Base-by-base conservation (phyloP, 2,113 vertebrate genomes). In the Zeus faber region DNA sequence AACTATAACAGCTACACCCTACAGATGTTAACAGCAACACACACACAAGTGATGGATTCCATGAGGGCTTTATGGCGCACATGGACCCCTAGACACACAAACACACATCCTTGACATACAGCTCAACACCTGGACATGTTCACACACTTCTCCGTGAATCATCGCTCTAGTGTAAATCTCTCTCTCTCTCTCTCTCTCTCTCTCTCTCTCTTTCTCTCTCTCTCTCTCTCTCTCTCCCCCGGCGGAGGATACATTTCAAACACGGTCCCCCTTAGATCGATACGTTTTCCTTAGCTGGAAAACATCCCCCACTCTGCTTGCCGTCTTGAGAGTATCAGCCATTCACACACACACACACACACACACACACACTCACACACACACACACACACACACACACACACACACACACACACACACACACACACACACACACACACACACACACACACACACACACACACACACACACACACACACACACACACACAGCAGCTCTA, bases 161-260 rank as follows among this genome's bases (percentile, higher is more conserved):
- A n/a, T n/a, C n/a, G n/a, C n/a, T n/a, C n/a, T n/a, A n/a, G 13
- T 26, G 17, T 35, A 33, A 33, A 51, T 33, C 14, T 2, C 27
- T n/a, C 5, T 2, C 13, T 9, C 9, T 23, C 10, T 10, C 8
- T 14, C 4, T 24, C 23, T 3, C 10, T 27, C 24, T n/a, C n/a
- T n/a, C n/a, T n/a, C n/a, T 29, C 22, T 25, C 46, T 16, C 46
- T 2, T 8, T 13, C 43, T 35, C 65, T 48, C 44, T 44, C 64
- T 25, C 3, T 8, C 48, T 54, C 58, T 68, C 67, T 61, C 62
- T 27, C 6, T n/a, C 53, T 63, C 55, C 39, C 58, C 52, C 62
- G 25, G 24, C 26, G 44, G 43, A 59, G 77, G 60, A 79, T 57
- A 29, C 56, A 76, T 78, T 80, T 80, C 60, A 79, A 79, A 80